Evolutionary conservation across 1,140 invertebrate genomes (phyloP), one percentile per base, ranked within the genome.

Genomic region (Amyelois transitella): DNA sequence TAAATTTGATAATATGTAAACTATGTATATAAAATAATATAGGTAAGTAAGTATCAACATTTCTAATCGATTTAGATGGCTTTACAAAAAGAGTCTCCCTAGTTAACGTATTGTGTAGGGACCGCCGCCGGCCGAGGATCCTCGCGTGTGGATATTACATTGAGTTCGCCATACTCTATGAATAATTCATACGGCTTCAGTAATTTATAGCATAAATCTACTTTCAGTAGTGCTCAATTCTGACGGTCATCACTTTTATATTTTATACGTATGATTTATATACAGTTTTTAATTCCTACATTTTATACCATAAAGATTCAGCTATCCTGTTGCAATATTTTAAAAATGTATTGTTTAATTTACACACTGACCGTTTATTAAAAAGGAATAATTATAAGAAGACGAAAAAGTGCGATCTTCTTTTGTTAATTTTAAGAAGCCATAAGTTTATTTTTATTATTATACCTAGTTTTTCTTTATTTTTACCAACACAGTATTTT

Each of bases 151-250:
- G 45, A 48, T 53, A 53, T 53, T 60, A 60, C 47, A 53, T 43
- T 50, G 44, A 52, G 51, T 54, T 60, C 48, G 55, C 19, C 50
- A 51, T 53, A 32, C 49, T 52, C 38, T 49, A 64, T 64, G 58
- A 64, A 64, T 64, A 54, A 64, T 64, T 58, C 51, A 64, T 51
- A 47, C 28, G 14, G 50, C 56, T 59, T 52, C 56, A 47, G 61
- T 59, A 63, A 63, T 55, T 59, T 63, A 63, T 59, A 53, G 56
- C 47, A 44, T 45, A 58, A 47, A 51, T 51, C 38, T 38, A 55
- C 44, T 62, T 58, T 58, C 58, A 47, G 43, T 45, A 55, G 49
- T 45, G 18, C 38, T 44, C 22, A 14, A 22, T 43, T 48, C 45
- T 48, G 20, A 10, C 19, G 45, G 12, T 48, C 45, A 48, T 48